phyloP scores from a whole-genome alignment of 2,888 invertebrate species.

The Lathronympha strigana region DNA sequence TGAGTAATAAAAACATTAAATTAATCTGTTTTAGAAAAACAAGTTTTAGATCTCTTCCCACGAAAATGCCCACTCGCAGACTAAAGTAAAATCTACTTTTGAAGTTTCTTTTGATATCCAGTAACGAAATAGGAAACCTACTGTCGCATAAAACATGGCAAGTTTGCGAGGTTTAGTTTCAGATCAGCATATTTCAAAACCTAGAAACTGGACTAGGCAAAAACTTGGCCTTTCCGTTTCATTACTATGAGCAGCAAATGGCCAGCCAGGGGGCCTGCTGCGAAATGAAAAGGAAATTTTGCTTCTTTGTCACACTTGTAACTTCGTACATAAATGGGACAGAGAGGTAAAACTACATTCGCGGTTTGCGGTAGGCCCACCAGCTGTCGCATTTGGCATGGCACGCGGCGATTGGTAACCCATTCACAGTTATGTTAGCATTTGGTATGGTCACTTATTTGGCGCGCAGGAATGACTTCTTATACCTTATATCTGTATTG shows the following conservation, averaged over 20 bases:
- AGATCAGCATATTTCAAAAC: slow-evolving; percentile 26
- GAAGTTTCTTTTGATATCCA: not conserved
- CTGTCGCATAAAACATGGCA: not conserved
- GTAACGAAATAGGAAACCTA: not conserved
- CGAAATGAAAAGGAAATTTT: too few species aligned
- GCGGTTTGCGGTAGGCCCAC: too few species aligned
- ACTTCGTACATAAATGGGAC: too few species aligned
- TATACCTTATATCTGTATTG: slow-evolving; percentile 1
- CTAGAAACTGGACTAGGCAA: slow-evolving; percentile 28
- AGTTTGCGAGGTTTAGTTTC: slow-evolving; percentile 2
- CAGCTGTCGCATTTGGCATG: slow-evolving; percentile 15
- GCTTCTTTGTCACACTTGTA: too few species aligned
- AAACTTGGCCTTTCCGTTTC: slow-evolving; percentile 23
- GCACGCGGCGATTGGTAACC: slow-evolving; percentile 15
- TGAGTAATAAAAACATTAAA: too few species aligned
- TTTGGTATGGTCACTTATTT: not conserved
- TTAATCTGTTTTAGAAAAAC: too few species aligned
- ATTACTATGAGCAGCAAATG: not conserved
- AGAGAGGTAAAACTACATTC: too few species aligned
- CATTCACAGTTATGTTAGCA: slow-evolving; percentile 12
- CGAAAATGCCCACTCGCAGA: too few species aligned
- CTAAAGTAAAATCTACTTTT: too few species aligned
- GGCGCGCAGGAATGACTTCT: not conserved
- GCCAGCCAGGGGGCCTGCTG: not conserved
- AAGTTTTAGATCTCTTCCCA: too few species aligned